phyloP scores from a whole-genome alignment of 2,113 vertebrate species.

The Numida meleagris region DNA sequence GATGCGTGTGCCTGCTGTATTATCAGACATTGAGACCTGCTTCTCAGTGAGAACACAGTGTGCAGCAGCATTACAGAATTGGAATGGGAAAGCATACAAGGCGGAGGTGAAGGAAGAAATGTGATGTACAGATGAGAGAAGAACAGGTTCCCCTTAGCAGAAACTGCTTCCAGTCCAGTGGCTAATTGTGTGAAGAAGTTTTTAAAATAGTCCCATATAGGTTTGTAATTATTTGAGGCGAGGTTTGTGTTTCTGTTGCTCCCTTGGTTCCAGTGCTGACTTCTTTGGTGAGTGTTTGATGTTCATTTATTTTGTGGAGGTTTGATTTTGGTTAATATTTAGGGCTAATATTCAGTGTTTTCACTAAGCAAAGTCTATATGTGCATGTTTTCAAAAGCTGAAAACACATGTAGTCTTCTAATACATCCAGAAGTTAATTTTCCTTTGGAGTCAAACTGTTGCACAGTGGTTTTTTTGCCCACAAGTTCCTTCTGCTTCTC shows the following conservation, averaged over 20 bases:
- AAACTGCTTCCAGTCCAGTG: neutral
- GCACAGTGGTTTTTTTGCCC: neutral
- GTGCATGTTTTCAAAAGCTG: accelerated
- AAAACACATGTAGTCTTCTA: neutral
- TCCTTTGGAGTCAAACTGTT: neutral
- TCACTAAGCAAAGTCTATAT: neutral
- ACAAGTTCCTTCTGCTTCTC: neutral
- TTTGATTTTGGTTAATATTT: neutral
- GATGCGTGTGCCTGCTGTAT: neutral
- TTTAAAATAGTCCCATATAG: neutral
- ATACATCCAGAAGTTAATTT: neutral
- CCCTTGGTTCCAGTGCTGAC: neutral
- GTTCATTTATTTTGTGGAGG: neutral
- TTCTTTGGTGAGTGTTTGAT: neutral
- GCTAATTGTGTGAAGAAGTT: neutral
- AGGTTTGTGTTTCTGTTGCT: neutral
- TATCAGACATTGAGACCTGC: accelerated
- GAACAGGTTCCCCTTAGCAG: neutral
- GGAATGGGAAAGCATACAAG: no score
- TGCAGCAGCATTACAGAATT: no score
- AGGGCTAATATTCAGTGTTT: neutral
- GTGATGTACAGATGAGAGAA: neutral
- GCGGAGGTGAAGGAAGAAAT: neutral
- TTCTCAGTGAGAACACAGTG: neutral
- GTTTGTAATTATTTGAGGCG: neutral